Evolutionary conservation across 2,113 vertebrate species (phyloP).

Genomic region (Butorides virescens): DNA sequence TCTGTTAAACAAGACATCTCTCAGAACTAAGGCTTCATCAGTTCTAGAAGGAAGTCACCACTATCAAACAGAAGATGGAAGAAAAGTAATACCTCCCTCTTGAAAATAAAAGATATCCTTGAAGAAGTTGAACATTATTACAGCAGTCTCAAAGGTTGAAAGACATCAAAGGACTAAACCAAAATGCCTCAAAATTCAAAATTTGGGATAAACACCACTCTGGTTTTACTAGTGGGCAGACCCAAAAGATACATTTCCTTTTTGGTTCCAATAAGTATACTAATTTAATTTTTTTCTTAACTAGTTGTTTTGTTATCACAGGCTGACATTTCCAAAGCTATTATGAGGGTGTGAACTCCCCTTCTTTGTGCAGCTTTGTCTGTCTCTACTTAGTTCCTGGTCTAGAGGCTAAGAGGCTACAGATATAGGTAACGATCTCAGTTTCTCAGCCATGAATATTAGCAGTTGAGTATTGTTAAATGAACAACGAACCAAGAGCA

Average conservation of each 20-base stretch:
- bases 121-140: neutral
- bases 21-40: neutral
- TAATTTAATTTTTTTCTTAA: neutral
- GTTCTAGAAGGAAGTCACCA: neutral
- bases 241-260: neutral
- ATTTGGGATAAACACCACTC: neutral
- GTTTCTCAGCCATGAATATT: neutral
- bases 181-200: neutral
- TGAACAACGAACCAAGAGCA: neutral
- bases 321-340: neutral
- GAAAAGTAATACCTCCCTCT: neutral
- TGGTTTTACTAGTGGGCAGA: neutral
- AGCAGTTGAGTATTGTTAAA: neutral
- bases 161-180: neutral
- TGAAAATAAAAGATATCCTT: neutral
- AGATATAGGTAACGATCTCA: neutral
- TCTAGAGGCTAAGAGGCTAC: neutral
- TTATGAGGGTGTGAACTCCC: neutral
- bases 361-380: neutral
- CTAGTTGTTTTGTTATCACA: neutral
- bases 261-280: neutral
- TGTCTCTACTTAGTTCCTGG: neutral
- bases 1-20: neutral
- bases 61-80: neutral
- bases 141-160: neutral